These are phyloP conservation scores for Drosophila infuscata DNA, from an alignment of 2,888 invertebrate species.

Conservation along the genomic window DNA sequence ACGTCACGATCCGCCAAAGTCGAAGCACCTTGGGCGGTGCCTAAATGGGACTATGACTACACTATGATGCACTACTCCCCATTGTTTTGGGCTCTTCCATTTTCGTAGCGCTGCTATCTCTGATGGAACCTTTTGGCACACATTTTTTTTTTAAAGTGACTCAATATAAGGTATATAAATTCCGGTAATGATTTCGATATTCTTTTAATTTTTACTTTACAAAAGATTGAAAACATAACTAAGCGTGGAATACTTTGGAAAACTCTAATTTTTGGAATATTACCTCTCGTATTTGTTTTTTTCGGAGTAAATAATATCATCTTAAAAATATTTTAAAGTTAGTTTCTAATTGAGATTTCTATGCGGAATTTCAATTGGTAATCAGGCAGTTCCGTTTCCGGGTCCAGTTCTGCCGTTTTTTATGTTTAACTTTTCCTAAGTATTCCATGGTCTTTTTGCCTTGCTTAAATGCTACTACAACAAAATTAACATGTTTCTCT, in stretches of 20 bases:
- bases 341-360: neutral
- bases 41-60: conserved; percentile 18
- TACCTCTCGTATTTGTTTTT: neutral
- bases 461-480: neutral
- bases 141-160: neutral
- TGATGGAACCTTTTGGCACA: neutral
- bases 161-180: neutral
- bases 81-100: neutral
- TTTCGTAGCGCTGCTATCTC: conserved; percentile 1
- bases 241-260: too few relatives aligned
- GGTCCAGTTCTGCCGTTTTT: neutral
- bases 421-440: neutral
- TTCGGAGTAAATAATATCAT: neutral
- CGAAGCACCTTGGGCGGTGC: conserved; percentile 45
- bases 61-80: conserved; percentile 10
- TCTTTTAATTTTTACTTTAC: too few relatives aligned
- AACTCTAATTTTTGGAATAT: neutral
- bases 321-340: neutral
- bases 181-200: neutral
- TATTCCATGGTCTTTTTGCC: neutral
- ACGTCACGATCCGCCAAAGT: conserved; percentile 46
- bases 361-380: neutral
- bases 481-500: neutral
- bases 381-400: neutral
- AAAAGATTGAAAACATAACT: too few relatives aligned